These are phyloP conservation scores for Vanacampus margaritifer DNA, from an alignment of 2,113 vertebrate species.

Conservation along the genomic window DNA sequence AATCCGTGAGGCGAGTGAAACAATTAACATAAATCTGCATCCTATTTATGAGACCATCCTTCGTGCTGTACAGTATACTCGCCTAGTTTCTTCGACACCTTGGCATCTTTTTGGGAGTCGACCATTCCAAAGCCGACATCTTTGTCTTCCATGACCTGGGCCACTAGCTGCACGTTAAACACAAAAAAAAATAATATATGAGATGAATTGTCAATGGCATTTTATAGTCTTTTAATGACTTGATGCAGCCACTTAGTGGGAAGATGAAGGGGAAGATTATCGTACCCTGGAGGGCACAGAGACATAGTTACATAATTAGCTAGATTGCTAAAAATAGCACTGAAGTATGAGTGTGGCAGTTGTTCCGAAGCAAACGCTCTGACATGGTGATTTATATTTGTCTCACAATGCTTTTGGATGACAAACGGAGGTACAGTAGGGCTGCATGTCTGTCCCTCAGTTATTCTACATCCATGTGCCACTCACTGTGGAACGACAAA, in stretches of 20 bases:
- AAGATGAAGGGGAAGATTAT: not conserved
- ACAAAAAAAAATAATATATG: not conserved
- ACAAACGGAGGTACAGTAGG: not conserved
- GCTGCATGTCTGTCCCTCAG: not conserved
- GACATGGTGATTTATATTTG: not conserved
- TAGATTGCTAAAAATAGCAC: conserved; percentile 51
- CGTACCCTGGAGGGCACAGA: conserved; percentile 7
- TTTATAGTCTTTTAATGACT: not conserved
- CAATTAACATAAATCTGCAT: too few relatives aligned
- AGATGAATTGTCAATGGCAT: not conserved
- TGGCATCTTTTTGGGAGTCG: conserved; percentile 89
- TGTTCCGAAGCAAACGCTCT: conserved; percentile 8
- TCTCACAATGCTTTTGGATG: not conserved
- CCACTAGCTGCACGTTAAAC: conserved; percentile 77
- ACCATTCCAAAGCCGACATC: conserved; percentile 89
- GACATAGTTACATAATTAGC: conserved; percentile 51
- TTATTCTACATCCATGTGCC: not conserved
- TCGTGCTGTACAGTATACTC: conserved; percentile 3
- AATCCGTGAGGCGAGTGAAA: too few relatives aligned
- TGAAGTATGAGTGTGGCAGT: conserved; percentile 19
- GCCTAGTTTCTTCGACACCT: conserved; percentile 93
- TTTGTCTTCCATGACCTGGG: conserved; percentile 89
- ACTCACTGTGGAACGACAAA: not conserved
- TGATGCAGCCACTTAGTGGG: not conserved
- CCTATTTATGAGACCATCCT: too few relatives aligned